These are phyloP conservation scores for Lophura swinhoii DNA, from an alignment of 2,797 vertebrate genomes.

Conservation along the genomic window DNA sequence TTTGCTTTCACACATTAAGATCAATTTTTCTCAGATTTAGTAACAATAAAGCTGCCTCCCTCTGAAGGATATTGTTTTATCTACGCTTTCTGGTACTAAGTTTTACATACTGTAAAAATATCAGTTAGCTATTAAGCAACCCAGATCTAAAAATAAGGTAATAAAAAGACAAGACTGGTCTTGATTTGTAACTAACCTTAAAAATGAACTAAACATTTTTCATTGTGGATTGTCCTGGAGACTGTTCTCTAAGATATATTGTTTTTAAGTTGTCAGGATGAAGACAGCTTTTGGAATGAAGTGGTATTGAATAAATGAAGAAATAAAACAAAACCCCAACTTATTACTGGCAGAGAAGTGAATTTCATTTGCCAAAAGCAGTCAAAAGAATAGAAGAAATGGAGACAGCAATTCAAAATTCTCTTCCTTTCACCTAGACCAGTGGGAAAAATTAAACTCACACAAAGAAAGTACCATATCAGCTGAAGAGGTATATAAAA, in stretches of 20 bases:
- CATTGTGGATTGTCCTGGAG: background rate
- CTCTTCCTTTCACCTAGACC: slow-evolving; percentile 1
- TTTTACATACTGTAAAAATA: background rate
- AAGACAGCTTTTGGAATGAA: background rate
- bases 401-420: slow-evolving; percentile 3
- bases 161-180: background rate
- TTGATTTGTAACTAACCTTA: background rate
- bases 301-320: background rate
- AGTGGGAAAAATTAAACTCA: background rate
- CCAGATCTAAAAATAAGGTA: background rate
- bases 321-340: background rate
- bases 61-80: background rate
- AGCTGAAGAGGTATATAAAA: background rate
- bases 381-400: background rate
- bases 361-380: slow-evolving; percentile 20
- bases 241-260: background rate
- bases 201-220: background rate
- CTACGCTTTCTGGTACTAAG: background rate
- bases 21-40: slow-evolving; percentile 38
- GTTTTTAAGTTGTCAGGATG: background rate
- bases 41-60: background rate
- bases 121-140: background rate
- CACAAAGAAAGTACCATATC: background rate
- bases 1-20: slow-evolving; percentile 42
- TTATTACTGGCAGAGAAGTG: background rate